Base-by-base conservation (phyloP, 2,113 vertebrate genomes). In the Vulpes lagopus region DNA sequence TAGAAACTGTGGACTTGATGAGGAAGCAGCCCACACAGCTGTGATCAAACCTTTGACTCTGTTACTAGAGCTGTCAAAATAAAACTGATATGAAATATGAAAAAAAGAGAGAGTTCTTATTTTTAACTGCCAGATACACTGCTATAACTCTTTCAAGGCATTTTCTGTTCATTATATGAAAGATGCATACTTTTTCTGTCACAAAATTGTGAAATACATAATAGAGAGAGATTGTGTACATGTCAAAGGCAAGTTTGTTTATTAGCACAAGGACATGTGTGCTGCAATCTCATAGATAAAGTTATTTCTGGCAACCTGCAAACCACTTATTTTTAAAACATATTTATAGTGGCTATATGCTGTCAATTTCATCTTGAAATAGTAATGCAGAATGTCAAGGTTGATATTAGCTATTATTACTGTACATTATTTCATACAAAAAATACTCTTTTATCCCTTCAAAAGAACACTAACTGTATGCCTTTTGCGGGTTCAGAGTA, bases 21-120 rank as follows among this genome's bases (percentile, higher is more conserved):
- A 98, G 97, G 97, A 99, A 97, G 89, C 98, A 98, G 60, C 60
- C 90, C 87, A 95, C 95, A 97, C 64, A 98, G 91, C 78, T 95
- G 35, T 98, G 97, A 98, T 98, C 97, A 98, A 97, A 97, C 62
- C 97, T 98, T 98, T 98, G 98, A 97, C 97, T 98, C 78, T 51
- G 91, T 96, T 98, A 90, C 80, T 93, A 90, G 86, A 97, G 92
- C 92, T 99, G 97, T 98, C 98, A 98, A 97, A 98, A 98, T 94
- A 98, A 98, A 98, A 95, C 59, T 97, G 95, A 97, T 97, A 78
- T 81, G 76, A 67, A 96, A 97, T 22, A 27, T 91, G 65, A 97
- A 95, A 97, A 95, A 94, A 94, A 91, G 89, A 95, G 80, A 94
- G 92, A 93, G 8, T 17, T 93, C 95, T 96, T 95, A 97, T 93